phyloP scores from a whole-genome alignment of 2,888 invertebrate species.

The Pheosia tremula region DNA sequence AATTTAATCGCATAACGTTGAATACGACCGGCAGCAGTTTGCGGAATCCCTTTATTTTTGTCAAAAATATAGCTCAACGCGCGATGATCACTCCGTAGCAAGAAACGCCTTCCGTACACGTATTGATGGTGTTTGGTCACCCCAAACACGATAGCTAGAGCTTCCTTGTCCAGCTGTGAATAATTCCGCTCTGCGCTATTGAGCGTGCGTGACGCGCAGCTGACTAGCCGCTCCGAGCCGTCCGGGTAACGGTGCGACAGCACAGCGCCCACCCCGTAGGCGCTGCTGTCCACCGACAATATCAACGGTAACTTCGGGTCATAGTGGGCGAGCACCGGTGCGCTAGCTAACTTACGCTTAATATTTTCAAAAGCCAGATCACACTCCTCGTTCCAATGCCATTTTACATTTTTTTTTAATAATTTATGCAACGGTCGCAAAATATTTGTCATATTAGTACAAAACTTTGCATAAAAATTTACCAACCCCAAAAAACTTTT shows the following conservation, averaged over 20 bases:
- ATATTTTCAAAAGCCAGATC: slow-evolving; percentile 15
- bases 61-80: slow-evolving; percentile 6
- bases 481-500: slow-evolving; percentile 29
- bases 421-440: slow-evolving; percentile 24
- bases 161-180: slow-evolving; percentile 25
- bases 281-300: slow-evolving; percentile 33
- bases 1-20: slow-evolving; percentile 8
- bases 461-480: slow-evolving; percentile 26
- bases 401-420: slow-evolving; percentile 19
- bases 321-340: slow-evolving; percentile 5
- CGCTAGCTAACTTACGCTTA: slow-evolving; percentile 14
- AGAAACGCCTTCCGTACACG: slow-evolving; percentile 15
- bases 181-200: slow-evolving; percentile 3
- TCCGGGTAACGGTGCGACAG: slow-evolving; percentile 25
- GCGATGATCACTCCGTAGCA: neutral
- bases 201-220: slow-evolving; percentile 8
- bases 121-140: slow-evolving; percentile 29
- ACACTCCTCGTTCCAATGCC: slow-evolving; percentile 23
- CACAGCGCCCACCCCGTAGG: slow-evolving; percentile 35
- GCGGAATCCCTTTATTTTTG: slow-evolving; percentile 7
- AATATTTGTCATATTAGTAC: neutral
- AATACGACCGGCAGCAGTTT: slow-evolving; percentile 8
- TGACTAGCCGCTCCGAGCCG: slow-evolving; percentile 18
- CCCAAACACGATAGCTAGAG: slow-evolving; percentile 32
- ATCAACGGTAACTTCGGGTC: slow-evolving; percentile 19